A percentile compares a stretch with the other conserved stretches of the same genome.
These are phyloP conservation scores for Scaptodrosophila lebanonensis DNA, from an alignment of 1,140 invertebrate species.

Conservation along the genomic window DNA sequence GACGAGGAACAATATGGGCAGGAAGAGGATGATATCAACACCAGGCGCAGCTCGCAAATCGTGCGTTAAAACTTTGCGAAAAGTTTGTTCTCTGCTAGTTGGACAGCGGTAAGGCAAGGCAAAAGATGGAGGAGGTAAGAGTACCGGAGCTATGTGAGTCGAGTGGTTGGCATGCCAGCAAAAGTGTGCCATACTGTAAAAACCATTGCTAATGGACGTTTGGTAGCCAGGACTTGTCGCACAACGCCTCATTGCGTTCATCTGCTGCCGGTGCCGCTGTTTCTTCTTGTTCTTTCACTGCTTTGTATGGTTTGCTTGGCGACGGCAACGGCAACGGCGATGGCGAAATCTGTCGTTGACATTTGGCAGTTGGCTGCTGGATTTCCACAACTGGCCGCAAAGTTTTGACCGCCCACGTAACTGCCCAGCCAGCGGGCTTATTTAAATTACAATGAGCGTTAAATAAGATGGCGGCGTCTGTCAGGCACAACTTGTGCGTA, in stretches of 20 bases:
- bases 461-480: constrained; percentile 29
- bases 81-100: constrained; percentile 46
- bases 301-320: too few species aligned
- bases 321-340: too few species aligned
- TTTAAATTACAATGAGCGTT: constrained; percentile 66
- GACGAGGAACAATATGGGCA: background rate
- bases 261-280: constrained; percentile 6
- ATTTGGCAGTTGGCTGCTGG: constrained; percentile 62
- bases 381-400: constrained; percentile 39
- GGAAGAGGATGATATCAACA: constrained; percentile 67
- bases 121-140: background rate
- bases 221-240: constrained; percentile 38
- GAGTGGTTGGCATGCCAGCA: constrained; percentile 19
- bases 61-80: constrained; percentile 69
- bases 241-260: too few species aligned
- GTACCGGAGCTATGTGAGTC: background rate
- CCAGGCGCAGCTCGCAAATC: constrained; percentile 61
- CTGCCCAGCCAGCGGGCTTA: constrained; percentile 36
- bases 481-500: constrained; percentile 29
- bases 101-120: constrained; percentile 6
- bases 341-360: constrained; percentile 66
- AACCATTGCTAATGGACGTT: constrained; percentile 73
- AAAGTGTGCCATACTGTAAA: constrained; percentile 70
- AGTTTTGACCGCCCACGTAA: constrained; percentile 41
- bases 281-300: constrained; percentile 55